These are phyloP conservation scores for Cosmopolites sordidus DNA, from an alignment of 2,888 invertebrate genomes.

Conservation along the genomic window DNA sequence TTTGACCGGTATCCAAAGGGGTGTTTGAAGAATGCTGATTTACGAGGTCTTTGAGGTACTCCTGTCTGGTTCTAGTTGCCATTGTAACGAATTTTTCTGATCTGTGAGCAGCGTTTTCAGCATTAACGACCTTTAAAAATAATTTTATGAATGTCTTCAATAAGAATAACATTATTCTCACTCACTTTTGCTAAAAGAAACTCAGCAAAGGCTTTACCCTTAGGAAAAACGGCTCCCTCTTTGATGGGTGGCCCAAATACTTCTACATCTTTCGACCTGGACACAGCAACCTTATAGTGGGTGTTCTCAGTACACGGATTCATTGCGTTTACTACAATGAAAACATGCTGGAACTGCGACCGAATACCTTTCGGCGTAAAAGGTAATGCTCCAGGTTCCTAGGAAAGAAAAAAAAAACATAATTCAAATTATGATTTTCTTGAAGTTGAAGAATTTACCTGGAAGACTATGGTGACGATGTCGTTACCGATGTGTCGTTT, in stretches of 20 bases:
- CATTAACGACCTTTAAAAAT: constrained; percentile 73
- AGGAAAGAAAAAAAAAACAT: background rate
- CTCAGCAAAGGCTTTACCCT: constrained; percentile 91
- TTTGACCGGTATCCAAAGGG: constrained; percentile 77
- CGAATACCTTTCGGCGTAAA: constrained; percentile 92
- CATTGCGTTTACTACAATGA: constrained; percentile 83
- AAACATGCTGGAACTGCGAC: constrained; percentile 97
- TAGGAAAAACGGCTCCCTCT: constrained; percentile 79
- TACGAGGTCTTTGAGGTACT: constrained; percentile 91
- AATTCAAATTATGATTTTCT: background rate
- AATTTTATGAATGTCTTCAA: too few relatives aligned
- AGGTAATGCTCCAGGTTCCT: constrained; percentile 83
- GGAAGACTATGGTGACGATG: constrained; percentile 95
- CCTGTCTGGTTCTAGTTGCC: constrained; percentile 92
- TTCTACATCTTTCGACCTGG: constrained; percentile 87
- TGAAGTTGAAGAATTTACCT: constrained; percentile 31
- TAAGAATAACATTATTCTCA: background rate
- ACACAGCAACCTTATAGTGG: constrained; percentile 67
- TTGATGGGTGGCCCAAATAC: constrained; percentile 95
- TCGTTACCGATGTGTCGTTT: constrained; percentile 98
- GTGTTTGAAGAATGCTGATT: constrained; percentile 77
- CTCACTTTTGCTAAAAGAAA: constrained; percentile 82
- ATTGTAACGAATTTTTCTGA: constrained; percentile 96
- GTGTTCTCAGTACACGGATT: constrained; percentile 91
- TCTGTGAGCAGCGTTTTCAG: constrained; percentile 92